Evolutionary conservation across 2,888 invertebrate species (phyloP), one percentile per base, ranked within the genome.

Genomic region (Galerucella calmariensis): DNA sequence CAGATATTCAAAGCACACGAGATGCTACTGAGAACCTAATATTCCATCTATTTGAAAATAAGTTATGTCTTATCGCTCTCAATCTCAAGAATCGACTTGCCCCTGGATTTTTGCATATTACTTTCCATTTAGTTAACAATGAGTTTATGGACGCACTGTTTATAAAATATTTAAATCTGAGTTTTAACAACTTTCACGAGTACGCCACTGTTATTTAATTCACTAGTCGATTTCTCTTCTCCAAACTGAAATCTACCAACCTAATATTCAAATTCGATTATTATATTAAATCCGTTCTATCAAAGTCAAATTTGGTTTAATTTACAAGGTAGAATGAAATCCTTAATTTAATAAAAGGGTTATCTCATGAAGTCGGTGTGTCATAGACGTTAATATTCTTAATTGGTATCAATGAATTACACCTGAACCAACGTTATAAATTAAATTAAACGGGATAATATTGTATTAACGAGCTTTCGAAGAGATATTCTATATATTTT

Each of bases 331-430:
- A 46, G 59, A 66, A 66, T 58, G 66, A 66, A 67, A 66, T 72
- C 72, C 66, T 58, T 72, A 72, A 72, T 72, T 72, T 51, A 67
- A 72, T 72, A 72, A 72, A 72, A 27, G 72, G 72, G 66, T 72
- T 72, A 72, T 66, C 72, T 66, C 65, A 56, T 56, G 20, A 65
- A 41, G 63, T 65, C 44, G 72, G 41, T 58, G 58, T 72, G 41
- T 27, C 20, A 56, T 48, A 48, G 46, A 46, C 46, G 58, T 58
- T 66, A 56, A 53, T 56, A 20, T 41, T 27, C 62, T 62, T 72
- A 72, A 72, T 72, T 58, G 67, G 66, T 59, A 72, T 72, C 72
- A 67, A 72, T 72, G 66, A 67, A 67, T 66, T 72, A 66, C 72
- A 72, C 66, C 46, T 72, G 58, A 59, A 72, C 72, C 56, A 66